Percentiles rank a stretch among this genome's conserved stretches.
Conservation (phyloP, 2,113 vertebrate species). For the Lichenostomus cassidix region DNA sequence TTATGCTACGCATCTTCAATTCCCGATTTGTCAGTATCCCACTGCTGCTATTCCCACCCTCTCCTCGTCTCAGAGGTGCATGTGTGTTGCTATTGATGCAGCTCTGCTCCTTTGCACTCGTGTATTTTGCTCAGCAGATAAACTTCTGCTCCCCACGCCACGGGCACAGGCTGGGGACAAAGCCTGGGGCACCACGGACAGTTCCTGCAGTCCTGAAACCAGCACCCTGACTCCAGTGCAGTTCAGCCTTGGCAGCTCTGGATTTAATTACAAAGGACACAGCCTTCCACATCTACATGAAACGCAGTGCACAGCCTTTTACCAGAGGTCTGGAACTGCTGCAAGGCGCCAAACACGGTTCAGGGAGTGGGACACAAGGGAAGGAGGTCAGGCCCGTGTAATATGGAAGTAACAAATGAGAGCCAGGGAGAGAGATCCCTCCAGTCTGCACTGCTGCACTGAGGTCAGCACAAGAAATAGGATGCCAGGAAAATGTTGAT, state of each 20-base stretch:
- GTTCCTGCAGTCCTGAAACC: background rate
- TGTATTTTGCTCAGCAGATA: background rate
- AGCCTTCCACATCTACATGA: background rate
- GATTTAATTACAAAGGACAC: background rate
- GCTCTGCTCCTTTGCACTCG: background rate
- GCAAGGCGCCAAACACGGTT: background rate
- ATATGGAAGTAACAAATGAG: background rate
- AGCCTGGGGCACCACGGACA: fast-evolving
- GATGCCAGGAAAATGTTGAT: background rate
- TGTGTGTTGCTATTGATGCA: fast-evolving
- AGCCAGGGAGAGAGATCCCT: background rate
- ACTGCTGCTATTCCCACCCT: background rate
- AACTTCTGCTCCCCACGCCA: fast-evolving
- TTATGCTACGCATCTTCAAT: background rate
- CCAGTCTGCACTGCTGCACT: background rate
- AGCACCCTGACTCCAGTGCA: background rate
- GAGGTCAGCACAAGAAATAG: background rate
- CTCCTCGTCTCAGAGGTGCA: background rate
- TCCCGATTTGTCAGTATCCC: background rate
- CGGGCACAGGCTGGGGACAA: background rate
- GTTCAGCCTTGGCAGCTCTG: background rate
- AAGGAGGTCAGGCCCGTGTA: background rate
- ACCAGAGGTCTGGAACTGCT: background rate
- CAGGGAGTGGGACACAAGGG: background rate
- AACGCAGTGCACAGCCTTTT: background rate